phyloP scores from a whole-genome alignment of 2,888 invertebrate species.

The Drosophila flavopinicola region DNA sequence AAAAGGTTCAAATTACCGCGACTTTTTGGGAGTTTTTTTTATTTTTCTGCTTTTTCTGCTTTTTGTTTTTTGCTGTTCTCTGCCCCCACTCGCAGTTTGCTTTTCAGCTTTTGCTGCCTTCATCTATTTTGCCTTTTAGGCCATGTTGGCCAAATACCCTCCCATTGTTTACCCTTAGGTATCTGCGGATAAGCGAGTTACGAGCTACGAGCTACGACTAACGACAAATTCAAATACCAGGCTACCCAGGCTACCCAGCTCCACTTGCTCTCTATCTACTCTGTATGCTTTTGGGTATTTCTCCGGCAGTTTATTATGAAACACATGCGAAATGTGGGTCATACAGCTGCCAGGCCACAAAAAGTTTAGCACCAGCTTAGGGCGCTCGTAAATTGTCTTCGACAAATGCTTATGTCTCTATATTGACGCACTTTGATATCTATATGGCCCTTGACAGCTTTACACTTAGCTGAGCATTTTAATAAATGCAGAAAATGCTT shows the following conservation, averaged over 20 bases:
- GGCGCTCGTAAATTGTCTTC: slow-evolving; percentile 41
- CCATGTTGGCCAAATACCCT: slow-evolving; percentile 30
- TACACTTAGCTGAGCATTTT: slow-evolving; percentile 34
- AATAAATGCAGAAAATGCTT: slow-evolving; percentile 16
- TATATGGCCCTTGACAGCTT: slow-evolving; percentile 34
- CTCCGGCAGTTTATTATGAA: slow-evolving; percentile 28
- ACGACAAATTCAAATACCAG: slow-evolving; percentile 47
- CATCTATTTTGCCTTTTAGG: slow-evolving; percentile 39
- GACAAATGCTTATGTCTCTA: slow-evolving; percentile 43
- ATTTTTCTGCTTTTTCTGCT: slow-evolving; percentile 25
- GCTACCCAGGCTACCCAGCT: slow-evolving; percentile 8
- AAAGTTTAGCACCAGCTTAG: slow-evolving; percentile 29
- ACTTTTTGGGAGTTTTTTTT: slow-evolving; percentile 47
- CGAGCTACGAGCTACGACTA: slow-evolving; percentile 17
- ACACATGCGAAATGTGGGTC: slow-evolving; percentile 19
- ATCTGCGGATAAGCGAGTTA: slow-evolving; percentile 45
- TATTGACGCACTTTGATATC: slow-evolving; percentile 40
- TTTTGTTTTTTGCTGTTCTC: slow-evolving; percentile 1
- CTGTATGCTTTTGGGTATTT: not conserved
- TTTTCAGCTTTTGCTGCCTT: slow-evolving; percentile 61
- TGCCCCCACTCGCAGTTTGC: slow-evolving; percentile 48
- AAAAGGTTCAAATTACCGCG: slow-evolving; percentile 80
- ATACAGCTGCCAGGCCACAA: slow-evolving; percentile 30
- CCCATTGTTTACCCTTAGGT: slow-evolving; percentile 34
- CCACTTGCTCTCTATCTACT: not conserved